These are phyloP conservation scores for Neodiprion lecontei DNA, from an alignment of 1,140 invertebrate genomes.

Conservation along the genomic window DNA sequence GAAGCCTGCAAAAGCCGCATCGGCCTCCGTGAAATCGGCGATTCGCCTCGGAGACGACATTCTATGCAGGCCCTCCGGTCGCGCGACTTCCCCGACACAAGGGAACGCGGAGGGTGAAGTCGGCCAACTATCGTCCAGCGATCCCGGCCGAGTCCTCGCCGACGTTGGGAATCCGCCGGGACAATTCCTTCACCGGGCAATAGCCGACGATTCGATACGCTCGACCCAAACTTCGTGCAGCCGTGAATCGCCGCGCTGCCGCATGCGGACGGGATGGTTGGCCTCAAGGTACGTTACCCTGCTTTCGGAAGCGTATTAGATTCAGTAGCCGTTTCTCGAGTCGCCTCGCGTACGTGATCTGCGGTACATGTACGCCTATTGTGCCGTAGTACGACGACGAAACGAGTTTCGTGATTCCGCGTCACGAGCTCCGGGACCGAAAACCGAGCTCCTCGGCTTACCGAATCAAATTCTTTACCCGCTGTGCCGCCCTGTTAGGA, in stretches of 20 bases:
- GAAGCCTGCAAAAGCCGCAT: conserved; percentile 57
- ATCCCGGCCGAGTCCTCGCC: neutral
- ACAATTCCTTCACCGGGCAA: conserved; percentile 33
- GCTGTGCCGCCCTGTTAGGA: no score
- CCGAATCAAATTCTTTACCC: no score
- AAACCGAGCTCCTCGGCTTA: no score
- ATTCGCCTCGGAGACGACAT: conserved; percentile 55
- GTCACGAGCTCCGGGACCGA: no score
- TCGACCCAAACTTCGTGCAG: conserved; percentile 27
- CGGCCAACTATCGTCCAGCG: conserved; percentile 36
- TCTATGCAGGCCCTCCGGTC: conserved; percentile 46
- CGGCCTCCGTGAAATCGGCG: conserved; percentile 57
- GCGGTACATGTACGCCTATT: neutral
- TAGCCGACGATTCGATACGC: conserved; percentile 38
- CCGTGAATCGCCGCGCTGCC: neutral
- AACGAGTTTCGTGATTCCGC: neutral
- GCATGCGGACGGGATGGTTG: neutral
- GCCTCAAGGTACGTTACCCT: neutral
- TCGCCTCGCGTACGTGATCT: conserved; percentile 20
- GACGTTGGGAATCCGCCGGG: conserved; percentile 8
- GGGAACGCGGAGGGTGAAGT: conserved; percentile 38
- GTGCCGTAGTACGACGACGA: neutral
- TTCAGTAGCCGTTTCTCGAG: conserved; percentile 18
- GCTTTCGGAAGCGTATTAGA: neutral
- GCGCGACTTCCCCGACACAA: conserved; percentile 40